Base-by-base conservation (phyloP, 92 coral and sea anemone genomes). In the Zoanthus gigantus region DNA sequence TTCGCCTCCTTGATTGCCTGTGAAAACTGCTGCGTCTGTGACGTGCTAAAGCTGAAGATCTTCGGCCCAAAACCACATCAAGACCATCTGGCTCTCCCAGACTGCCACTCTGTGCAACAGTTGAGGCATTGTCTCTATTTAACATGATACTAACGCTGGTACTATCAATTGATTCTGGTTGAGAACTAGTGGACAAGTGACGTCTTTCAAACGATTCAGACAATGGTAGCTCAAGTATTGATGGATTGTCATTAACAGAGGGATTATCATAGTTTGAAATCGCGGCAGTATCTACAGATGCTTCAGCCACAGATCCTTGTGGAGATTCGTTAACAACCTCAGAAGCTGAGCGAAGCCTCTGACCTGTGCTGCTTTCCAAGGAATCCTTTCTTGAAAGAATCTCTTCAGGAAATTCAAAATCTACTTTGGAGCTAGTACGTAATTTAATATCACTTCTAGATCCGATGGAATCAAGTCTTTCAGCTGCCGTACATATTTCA, bases 91-190 rank as follows among this genome's bases (percentile, higher is more conserved):
- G 94, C 44, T 95, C 98, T 5, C 98, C 96, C n/a, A 95, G 81
- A 78, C 98, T 95, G 15, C 98, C 98, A 15, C 94, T 91, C 84
- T 95, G 98, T 12, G 98, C 93, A 5, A 94, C 98, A 30, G 96
- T 95, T 5, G 96, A 93, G 0, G 98, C 98, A 16, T 95, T 95
- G 96, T 95, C 98, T 82, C 94, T 95, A 88, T 91, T 84, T 42
- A 79, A 84, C 69, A 85, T 87, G 52, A 93, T 89, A 71, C 86
- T 90, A 1, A 95, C 92, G 75, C 92, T 91, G 23, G 93, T 94
- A 46, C 98, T 95, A 76, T 95, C 98, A 15, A 95, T 90, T 32
- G 98, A 95, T 79, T 95, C 98, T 18, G 98, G 98, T 69, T 95
- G 98, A 44, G 98, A 95, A 47, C 98, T 90, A 6, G 93, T 91